phyloP scores from a whole-genome alignment of 2,113 vertebrate genomes.

The Pelobates fuscus region DNA sequence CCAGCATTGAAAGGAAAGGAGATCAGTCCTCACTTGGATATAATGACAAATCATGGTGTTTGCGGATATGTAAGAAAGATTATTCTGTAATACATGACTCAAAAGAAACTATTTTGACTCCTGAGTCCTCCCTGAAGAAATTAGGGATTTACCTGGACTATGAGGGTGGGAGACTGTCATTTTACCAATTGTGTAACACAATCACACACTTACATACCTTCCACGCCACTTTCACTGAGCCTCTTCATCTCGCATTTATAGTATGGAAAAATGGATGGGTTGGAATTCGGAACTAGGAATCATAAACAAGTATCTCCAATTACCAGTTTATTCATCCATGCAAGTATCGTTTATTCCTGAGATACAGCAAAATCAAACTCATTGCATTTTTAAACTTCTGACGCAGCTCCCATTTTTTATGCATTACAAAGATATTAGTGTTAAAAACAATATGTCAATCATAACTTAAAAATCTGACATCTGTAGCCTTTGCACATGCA shows the following conservation, averaged over 20 bases:
- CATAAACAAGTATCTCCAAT: not conserved
- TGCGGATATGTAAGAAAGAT: slow-evolving; percentile 27
- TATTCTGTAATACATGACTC: not conserved
- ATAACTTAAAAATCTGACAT: too few species aligned
- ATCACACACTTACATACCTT: slow-evolving; percentile 32
- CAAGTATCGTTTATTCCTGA: too few species aligned
- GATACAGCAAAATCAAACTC: too few species aligned
- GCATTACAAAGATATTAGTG: too few species aligned
- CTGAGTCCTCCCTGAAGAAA: slow-evolving; percentile 1
- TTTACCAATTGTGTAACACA: slow-evolving; percentile 25
- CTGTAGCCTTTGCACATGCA: too few species aligned
- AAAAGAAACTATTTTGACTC: not conserved
- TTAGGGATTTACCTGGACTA: slow-evolving; percentile 30
- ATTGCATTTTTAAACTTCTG: too few species aligned
- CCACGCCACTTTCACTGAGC: slow-evolving; percentile 18
- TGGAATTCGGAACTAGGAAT: slow-evolving; percentile 9
- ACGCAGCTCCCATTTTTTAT: too few species aligned
- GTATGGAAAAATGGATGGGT: slow-evolving; percentile 33
- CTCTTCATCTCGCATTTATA: slow-evolving; percentile 18
- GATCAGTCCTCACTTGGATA: slow-evolving; percentile 11
- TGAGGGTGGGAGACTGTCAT: slow-evolving; percentile 28
- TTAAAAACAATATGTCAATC: too few species aligned
- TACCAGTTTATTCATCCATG: too few species aligned
- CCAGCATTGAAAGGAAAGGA: slow-evolving; percentile 26
- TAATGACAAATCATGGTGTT: slow-evolving; percentile 40